Base-by-base conservation (phyloP, 2,888 invertebrate genomes). In the Stenolophus ochropezus region DNA sequence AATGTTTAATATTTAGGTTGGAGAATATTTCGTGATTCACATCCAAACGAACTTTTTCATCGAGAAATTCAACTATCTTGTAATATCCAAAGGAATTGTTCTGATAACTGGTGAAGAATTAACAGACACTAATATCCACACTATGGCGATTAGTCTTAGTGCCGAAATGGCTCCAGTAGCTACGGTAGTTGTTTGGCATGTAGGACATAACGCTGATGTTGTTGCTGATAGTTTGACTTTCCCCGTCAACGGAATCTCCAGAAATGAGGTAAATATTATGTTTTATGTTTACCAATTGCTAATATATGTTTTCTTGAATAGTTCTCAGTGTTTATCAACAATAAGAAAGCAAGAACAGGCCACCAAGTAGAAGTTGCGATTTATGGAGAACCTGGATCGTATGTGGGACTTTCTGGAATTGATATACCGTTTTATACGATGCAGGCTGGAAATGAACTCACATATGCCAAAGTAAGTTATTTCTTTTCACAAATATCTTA, bases 201-300 rank as follows among this genome's bases (percentile, higher is more conserved):
- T 97, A 0, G 94, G 94, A 3, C 93, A 93, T n/a, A 94, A 95
- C 85, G 97, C 96, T 0, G 95, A 95, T 86, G 94, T 98, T 71
- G 93, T 97, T 0, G 96, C 96, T 0, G 98, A 98, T 90, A 96
- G 97, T 82, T 91, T 98, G 82, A 98, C 98, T n/a, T 97, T 98
- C 91, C 97, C 97, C 0, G 98, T 98, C 23, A 97, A 98, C 89
- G 98, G 98, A 82, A 96, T 98, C 84, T 96, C 97, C 0, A 90
- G 97, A 82, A 98, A 98, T 88, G 97, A 97, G 87, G 95, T 95
- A 87, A 58, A 76, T 33, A 56, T 33, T 69, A 6, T 16, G n/a
- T n/a, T n/a, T n/a, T n/a, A 20, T 16, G 8, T 20, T 56, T 56
- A 20, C 18, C 3, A 20, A n/a, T n/a, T n/a, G 4, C 20, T 20